Conservation (phyloP, 2,888 invertebrate genomes). For the Lacanobia wlatinum region DNA sequence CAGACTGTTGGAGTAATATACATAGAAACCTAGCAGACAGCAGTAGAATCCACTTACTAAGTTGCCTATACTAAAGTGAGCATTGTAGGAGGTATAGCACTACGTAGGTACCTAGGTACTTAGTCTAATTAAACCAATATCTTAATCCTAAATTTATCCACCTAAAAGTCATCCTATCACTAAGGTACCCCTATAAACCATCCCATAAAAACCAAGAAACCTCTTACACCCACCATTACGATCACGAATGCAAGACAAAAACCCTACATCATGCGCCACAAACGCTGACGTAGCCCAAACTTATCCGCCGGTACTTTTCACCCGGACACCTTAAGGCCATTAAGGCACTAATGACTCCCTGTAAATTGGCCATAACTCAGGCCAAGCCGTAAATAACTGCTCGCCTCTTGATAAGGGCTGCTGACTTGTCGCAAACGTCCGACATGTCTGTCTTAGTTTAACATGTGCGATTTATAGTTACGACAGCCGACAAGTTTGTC, state of each 20-base stretch:
- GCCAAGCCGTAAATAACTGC: conserved; percentile 87
- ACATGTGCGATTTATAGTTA: conserved; percentile 86
- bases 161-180: no score
- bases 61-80: no score
- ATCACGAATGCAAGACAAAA: conserved; percentile 69
- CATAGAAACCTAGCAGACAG: no score
- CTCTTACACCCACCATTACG: conserved; percentile 52
- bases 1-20: no score
- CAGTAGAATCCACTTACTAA: no score
- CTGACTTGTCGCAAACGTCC: conserved; percentile 87
- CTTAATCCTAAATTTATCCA: no score
- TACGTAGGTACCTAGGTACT: no score
- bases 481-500: conserved; percentile 64
- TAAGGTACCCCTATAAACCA: conserved; percentile 8
- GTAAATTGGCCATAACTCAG: conserved; percentile 91
- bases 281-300: conserved; percentile 83
- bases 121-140: no score
- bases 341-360: conserved; percentile 90
- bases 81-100: no score
- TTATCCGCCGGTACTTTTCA: conserved; percentile 84
- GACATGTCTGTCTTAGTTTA: conserved; percentile 88
- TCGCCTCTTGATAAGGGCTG: conserved; percentile 88
- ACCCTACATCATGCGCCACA: conserved; percentile 72
- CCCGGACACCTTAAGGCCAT: conserved; percentile 89
- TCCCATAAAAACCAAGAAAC: conserved; percentile 64